A percentile compares a stretch with the other conserved stretches of the same genome.
These are phyloP conservation scores for Leptosomus discolor DNA, from an alignment of 2,113 vertebrate genomes.

Conservation along the genomic window DNA sequence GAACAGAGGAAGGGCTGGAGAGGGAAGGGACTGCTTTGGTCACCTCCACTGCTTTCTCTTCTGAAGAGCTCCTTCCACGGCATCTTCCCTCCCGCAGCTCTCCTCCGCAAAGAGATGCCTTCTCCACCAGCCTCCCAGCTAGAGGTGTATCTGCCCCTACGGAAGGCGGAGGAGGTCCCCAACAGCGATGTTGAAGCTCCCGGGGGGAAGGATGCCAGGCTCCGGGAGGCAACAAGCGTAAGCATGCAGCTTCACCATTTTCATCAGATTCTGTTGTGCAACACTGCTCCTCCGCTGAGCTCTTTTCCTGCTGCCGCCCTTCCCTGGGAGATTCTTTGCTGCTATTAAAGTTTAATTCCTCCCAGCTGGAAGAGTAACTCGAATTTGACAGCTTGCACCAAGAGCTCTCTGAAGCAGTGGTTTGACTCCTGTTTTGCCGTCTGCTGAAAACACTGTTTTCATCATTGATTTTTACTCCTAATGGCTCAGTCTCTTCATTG, in stretches of 20 bases:
- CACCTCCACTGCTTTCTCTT: not conserved
- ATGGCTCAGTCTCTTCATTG: not conserved
- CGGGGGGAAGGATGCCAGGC: not conserved
- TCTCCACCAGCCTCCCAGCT: not conserved
- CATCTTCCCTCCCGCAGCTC: not conserved
- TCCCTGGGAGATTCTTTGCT: not conserved
- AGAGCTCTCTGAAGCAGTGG: slow-evolving; percentile 64
- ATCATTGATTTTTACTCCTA: not conserved
- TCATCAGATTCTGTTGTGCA: not conserved
- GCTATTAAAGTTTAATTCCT: slow-evolving; percentile 15
- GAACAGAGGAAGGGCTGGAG: not conserved
- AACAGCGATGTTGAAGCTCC: not conserved
- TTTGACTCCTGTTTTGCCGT: slow-evolving; percentile 59
- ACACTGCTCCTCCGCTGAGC: not conserved
- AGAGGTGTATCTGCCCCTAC: not conserved
- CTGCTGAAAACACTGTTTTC: not conserved
- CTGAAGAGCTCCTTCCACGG: fast-evolving
- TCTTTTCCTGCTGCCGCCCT: not conserved
- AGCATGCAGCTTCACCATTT: fast-evolving
- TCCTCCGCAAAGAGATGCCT: not conserved
- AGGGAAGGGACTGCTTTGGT: not conserved
- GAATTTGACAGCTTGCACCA: slow-evolving; percentile 69
- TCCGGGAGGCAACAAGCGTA: not conserved
- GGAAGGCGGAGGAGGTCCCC: not conserved
- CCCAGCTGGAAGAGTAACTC: slow-evolving; percentile 69